phyloP scores from a whole-genome alignment of 2,888 invertebrate genomes.

The Hirtodrosophila cameraria region DNA sequence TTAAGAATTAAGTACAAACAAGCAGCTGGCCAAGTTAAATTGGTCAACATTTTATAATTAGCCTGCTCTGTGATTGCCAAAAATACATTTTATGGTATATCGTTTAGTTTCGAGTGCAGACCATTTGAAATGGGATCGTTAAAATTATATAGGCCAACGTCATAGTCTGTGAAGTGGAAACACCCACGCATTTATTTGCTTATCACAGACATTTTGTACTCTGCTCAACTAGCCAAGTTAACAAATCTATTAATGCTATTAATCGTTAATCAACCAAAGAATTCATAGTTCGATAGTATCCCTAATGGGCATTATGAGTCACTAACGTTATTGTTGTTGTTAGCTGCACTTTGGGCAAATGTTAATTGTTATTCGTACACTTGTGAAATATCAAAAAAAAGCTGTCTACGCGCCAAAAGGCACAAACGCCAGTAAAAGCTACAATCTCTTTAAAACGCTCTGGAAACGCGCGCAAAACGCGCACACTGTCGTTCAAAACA shows the following conservation, averaged over 20 bases:
- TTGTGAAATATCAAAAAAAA: conserved; percentile 52
- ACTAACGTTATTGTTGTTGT: conserved; percentile 6
- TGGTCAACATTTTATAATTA: conserved; percentile 32
- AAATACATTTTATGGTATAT: conserved; percentile 30
- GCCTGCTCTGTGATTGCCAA: conserved; percentile 20
- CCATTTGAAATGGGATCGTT: conserved; percentile 13
- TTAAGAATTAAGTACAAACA: background rate
- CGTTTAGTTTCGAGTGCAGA: conserved; percentile 10
- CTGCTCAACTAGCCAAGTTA: background rate
- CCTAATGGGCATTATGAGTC: conserved; percentile 9
- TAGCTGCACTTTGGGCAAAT: conserved; percentile 44
- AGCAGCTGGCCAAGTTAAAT: conserved; percentile 6
- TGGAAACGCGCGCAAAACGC: conserved; percentile 30
- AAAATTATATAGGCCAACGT: conserved; percentile 22
- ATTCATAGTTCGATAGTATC: background rate
- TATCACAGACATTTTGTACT: conserved; percentile 5
- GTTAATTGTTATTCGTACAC: conserved; percentile 54
- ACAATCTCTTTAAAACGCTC: conserved; percentile 19
- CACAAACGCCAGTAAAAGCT: conserved; percentile 58
- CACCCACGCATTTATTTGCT: conserved; percentile 12
- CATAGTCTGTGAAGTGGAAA: conserved; percentile 7
- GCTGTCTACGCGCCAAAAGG: conserved; percentile 68
- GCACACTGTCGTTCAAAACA: background rate
- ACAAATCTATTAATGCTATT: background rate
- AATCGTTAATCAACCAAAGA: too few species aligned